These are phyloP conservation scores for Pogonognathellus flavescens DNA, from an alignment of 1,140 invertebrate genomes.

Conservation along the genomic window DNA sequence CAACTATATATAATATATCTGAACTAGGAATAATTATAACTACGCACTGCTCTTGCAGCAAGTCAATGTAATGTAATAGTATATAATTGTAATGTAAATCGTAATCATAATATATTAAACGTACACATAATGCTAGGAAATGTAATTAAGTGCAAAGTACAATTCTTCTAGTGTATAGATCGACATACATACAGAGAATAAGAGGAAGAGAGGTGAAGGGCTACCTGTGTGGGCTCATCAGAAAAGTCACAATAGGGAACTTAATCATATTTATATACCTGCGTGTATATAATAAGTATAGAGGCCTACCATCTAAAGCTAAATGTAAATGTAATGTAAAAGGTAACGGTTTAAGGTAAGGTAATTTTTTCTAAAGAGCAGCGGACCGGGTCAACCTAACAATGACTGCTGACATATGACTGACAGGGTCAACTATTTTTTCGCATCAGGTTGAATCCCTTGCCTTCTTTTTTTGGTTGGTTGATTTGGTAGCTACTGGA, in stretches of 20 bases:
- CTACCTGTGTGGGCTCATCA: conserved; percentile 8
- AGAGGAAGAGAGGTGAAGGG: conserved; percentile 47
- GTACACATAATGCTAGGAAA: conserved; percentile 39
- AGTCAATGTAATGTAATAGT: conserved; percentile 27
- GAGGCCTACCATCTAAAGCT: conserved; percentile 13
- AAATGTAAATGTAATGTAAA: conserved; percentile 40
- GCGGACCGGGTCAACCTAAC: conserved; percentile 40
- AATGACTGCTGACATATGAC: conserved; percentile 40
- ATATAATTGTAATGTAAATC: conserved; percentile 14
- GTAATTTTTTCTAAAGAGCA: conserved; percentile 43
- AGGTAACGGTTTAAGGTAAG: conserved; percentile 36
- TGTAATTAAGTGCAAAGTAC: conserved; percentile 17
- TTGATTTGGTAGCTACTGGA: conserved; percentile 48
- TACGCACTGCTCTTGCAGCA: neutral
- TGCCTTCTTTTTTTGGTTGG: conserved; percentile 14
- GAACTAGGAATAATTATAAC: too few species aligned
- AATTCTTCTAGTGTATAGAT: conserved; percentile 6
- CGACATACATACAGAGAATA: conserved; percentile 50
- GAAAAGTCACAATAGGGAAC: conserved; percentile 46
- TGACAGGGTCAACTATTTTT: conserved; percentile 37
- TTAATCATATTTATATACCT: neutral
- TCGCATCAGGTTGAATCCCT: conserved; percentile 26
- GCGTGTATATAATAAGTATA: too few species aligned
- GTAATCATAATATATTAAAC: conserved; percentile 36
- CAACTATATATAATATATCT: too few species aligned